Conservation (phyloP, 1,140 invertebrate species). For the Tribolium madens region DNA sequence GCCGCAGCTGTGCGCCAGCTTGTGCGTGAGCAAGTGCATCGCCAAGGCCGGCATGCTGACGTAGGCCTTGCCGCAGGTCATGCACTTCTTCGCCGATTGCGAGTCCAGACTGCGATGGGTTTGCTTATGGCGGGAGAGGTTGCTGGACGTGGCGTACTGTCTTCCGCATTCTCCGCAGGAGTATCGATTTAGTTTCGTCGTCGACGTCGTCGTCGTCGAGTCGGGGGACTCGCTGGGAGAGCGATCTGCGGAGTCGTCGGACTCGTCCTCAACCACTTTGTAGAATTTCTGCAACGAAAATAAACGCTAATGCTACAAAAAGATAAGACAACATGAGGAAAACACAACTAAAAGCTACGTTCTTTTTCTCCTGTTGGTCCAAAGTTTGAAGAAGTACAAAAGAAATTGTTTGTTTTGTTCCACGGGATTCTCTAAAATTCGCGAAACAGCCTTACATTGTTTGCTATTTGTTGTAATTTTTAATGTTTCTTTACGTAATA, state of each 20-base stretch:
- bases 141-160: conserved; percentile 96
- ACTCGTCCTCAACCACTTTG: conserved; percentile 60
- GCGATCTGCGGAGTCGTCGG: conserved; percentile 47
- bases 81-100: conserved; percentile 92
- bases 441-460: no score
- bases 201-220: conserved; percentile 58
- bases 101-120: conserved; percentile 95
- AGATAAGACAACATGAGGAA: no score
- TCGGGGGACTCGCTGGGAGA: conserved; percentile 52
- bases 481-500: no score
- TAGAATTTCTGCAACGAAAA: conserved; percentile 61
- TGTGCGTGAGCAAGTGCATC: conserved; percentile 97
- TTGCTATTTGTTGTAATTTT: no score
- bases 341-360: no score
- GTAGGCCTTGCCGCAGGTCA: conserved; percentile 95
- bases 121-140: conserved; percentile 96
- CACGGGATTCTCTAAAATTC: no score
- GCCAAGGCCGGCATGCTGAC: conserved; percentile 97
- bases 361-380: no score
- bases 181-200: conserved; percentile 75
- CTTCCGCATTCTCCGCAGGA: conserved; percentile 97
- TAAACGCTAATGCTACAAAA: no score
- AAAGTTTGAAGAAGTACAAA: no score
- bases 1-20: conserved; percentile 89
- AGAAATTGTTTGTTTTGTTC: no score